Percentiles rank a stretch among this genome's conserved stretches.
Evolutionary conservation across 2,888 invertebrate genomes (phyloP).

Genomic region (Leucozona laternaria): DNA sequence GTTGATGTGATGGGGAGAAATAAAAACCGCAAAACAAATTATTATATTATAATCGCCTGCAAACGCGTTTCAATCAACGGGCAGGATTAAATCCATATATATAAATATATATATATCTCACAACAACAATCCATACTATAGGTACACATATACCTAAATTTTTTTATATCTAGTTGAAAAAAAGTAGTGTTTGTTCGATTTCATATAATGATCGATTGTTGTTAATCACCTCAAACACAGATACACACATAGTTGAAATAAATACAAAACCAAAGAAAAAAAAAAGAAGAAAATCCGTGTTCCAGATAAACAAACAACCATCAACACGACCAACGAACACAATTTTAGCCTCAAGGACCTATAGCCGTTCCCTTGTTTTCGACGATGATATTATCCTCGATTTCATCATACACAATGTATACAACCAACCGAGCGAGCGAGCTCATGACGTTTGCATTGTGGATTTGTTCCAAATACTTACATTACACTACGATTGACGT

Average conservation of each 20-base stretch:
- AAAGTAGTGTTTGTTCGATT: constrained; percentile 68
- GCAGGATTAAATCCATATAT: constrained; percentile 49
- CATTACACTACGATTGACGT: constrained; percentile 63
- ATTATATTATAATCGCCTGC: constrained; percentile 72
- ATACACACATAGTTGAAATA: constrained; percentile 13
- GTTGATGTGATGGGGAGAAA: constrained; percentile 14
- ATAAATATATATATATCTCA: background rate
- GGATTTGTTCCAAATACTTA: constrained; percentile 67
- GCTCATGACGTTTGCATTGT: constrained; percentile 62
- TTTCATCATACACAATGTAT: background rate
- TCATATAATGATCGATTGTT: constrained; percentile 75
- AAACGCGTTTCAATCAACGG: constrained; percentile 58
- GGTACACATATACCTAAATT: background rate
- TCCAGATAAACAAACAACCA: constrained; percentile 74
- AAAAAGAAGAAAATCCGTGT: constrained; percentile 51
- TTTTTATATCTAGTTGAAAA: background rate
- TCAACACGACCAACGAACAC: constrained; percentile 51
- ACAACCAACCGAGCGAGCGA: constrained; percentile 3
- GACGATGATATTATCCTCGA: constrained; percentile 7
- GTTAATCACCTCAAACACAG: constrained; percentile 73
- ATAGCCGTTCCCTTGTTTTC: constrained; percentile 4
- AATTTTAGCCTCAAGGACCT: constrained; percentile 73
- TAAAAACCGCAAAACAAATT: constrained; percentile 69
- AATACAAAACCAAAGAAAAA: constrained; percentile 4
- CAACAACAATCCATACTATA: background rate